Percentiles rank a stretch among this genome's conserved stretches.
phyloP scores from a whole-genome alignment of 1,140 invertebrate genomes.

The Oreohelix idahoensis region DNA sequence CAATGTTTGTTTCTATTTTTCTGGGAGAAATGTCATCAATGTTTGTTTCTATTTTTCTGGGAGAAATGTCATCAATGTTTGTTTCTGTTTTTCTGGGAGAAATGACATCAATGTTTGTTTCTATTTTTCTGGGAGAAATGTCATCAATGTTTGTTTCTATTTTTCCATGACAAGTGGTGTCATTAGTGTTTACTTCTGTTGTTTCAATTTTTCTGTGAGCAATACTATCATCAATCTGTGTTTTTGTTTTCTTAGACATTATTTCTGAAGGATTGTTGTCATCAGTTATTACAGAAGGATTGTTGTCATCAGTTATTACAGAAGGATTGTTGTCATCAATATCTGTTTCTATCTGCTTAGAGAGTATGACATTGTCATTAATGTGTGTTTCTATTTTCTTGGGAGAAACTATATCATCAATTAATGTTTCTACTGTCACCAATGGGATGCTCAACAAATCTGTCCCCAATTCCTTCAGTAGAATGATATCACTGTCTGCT shows the following conservation, averaged over 20 bases:
- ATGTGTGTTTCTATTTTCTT: background rate
- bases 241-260: background rate
- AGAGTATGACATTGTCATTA: background rate
- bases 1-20: background rate
- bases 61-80: background rate
- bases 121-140: background rate
- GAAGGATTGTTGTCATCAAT: background rate
- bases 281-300: background rate
- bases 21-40: background rate
- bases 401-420: slow-evolving; percentile 3
- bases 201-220: background rate
- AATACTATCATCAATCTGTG: background rate
- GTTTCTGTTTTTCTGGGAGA: background rate
- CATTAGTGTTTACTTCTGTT: background rate
- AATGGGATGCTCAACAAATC: background rate
- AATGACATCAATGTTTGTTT: background rate
- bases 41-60: background rate
- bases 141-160: background rate
- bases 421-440: slow-evolving; percentile 16
- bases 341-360: background rate
- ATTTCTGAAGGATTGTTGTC: background rate
- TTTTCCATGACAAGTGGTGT: background rate
- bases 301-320: background rate
- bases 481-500: background rate
- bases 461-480: too few relatives aligned